Base-by-base conservation (phyloP, 2,797 vertebrate species). In the Mallotus villosus region DNA sequence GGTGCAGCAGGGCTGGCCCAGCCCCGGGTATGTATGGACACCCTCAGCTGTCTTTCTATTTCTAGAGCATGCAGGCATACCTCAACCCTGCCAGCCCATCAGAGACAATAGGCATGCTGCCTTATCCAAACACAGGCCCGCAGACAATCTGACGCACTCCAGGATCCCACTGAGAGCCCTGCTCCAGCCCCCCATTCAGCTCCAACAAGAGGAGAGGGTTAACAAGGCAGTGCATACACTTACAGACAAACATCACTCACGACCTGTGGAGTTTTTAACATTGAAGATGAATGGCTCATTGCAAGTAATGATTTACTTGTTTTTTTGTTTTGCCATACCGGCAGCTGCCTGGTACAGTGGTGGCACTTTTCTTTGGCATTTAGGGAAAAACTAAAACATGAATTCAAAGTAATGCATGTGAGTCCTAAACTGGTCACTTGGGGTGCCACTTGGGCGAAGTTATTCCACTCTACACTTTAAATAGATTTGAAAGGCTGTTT, bases 41-140 rank as follows among this genome's bases (percentile, higher is more conserved):
- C 92, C 86, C 93, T 94, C 96, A 97, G 94, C 96, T 97, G 95
- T 92, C 87, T 78, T 82, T 92, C 96, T 98, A 98, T 97, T 94
- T 96, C 91, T 93, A 94, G 93, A 85, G 88, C 83, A 77, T 86
- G 87, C 87, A 90, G 88, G 91, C 93, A 95, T 94, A 91, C 94
- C 93, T 93, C 91, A 81, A 83, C 93, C 93, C 91, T 94, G 94
- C 92, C 92, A 91, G 93, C 90, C 89, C 90, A 91, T 93, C 93
- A 93, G 91, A 95, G 93, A 97, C 95, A 97, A 92, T 91, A 80
- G 85, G 79, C 86, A 77, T 83, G 85, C 87, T 79, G 88, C 86
- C 88, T 93, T 92, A 91, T 92, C 90, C 86, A 93, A 92, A 92
- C 91, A 90, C 84, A 86, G 87, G 83, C 89, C 78, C 81, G 86